These are phyloP conservation scores for Mesoclemmys tuberculata DNA, from an alignment of 2,113 vertebrate species.

Conservation along the genomic window DNA sequence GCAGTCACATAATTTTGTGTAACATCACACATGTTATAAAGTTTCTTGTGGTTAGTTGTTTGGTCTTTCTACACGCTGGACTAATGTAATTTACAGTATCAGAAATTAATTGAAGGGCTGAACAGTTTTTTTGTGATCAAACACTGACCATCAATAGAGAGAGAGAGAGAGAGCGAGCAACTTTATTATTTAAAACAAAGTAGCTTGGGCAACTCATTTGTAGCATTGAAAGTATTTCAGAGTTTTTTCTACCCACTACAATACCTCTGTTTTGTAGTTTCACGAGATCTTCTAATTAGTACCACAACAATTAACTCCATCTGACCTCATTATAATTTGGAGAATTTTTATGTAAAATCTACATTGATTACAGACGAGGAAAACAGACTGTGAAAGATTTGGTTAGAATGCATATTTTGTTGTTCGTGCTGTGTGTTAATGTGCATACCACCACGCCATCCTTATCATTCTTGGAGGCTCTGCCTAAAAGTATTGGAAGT, in stretches of 20 bases:
- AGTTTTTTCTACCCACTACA: neutral
- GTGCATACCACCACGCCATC: neutral
- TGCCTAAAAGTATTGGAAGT: neutral
- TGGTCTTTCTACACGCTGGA: neutral
- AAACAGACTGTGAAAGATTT: neutral
- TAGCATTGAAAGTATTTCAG: neutral
- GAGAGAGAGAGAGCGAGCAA: neutral
- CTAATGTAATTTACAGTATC: neutral
- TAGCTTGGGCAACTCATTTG: neutral
- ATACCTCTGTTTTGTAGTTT: neutral
- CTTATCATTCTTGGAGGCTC: neutral
- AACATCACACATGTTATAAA: neutral
- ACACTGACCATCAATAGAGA: neutral
- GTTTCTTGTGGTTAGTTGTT: neutral
- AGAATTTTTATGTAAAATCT: slow-evolving; percentile 1
- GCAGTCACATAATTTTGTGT: neutral
- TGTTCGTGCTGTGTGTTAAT: neutral
- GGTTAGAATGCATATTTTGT: neutral
- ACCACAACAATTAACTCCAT: neutral
- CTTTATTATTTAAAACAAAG: neutral
- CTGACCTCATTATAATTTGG: neutral
- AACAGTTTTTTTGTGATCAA: neutral
- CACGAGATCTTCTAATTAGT: slow-evolving; percentile 7
- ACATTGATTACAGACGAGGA: neutral
- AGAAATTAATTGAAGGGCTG: neutral